These are phyloP conservation scores for Dolichoris vasculosae DNA, from an alignment of 1,140 invertebrate species.

Conservation along the genomic window DNA sequence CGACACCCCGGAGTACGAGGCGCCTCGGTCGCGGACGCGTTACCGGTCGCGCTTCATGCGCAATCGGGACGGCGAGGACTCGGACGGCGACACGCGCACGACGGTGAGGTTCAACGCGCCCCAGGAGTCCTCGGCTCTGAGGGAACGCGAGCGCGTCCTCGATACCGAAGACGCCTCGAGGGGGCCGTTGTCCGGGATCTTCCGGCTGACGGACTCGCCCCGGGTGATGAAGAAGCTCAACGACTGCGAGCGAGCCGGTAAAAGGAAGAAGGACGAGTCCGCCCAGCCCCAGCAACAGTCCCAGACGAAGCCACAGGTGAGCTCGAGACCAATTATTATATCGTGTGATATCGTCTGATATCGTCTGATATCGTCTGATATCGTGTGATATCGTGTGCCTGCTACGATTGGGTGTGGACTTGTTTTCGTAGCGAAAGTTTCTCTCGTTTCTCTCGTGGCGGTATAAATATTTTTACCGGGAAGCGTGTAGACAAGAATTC, in stretches of 20 bases:
- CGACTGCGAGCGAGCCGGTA: constrained; percentile 84
- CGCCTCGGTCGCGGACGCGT: constrained; percentile 71
- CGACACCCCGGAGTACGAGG: constrained; percentile 71
- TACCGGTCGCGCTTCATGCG: constrained; percentile 78
- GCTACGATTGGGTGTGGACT: too few species aligned
- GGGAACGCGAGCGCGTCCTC: constrained; percentile 81
- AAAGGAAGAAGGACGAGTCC: constrained; percentile 83
- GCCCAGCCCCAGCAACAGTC: constrained; percentile 70
- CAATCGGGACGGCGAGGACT: constrained; percentile 73
- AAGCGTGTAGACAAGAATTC: too few species aligned
- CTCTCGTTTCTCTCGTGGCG: too few species aligned
- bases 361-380: too few species aligned
- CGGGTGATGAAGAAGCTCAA: constrained; percentile 91
- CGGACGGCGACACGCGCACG: constrained; percentile 69
- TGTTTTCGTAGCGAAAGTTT: too few species aligned
- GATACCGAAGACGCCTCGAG: constrained; percentile 92
- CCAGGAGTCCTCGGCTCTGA: constrained; percentile 64
- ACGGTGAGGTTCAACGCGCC: constrained; percentile 54
- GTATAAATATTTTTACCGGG: too few species aligned
- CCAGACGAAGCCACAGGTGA: constrained; percentile 74
- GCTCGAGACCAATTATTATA: too few species aligned
- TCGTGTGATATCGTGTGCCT: too few species aligned
- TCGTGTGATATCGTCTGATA: too few species aligned
- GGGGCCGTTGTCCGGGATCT: constrained; percentile 92
- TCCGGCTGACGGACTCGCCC: constrained; percentile 90